Percentiles rank a stretch among this genome's conserved stretches.
phyloP scores from a whole-genome alignment of 2,888 invertebrate species.

The Abrostola triplasia region DNA sequence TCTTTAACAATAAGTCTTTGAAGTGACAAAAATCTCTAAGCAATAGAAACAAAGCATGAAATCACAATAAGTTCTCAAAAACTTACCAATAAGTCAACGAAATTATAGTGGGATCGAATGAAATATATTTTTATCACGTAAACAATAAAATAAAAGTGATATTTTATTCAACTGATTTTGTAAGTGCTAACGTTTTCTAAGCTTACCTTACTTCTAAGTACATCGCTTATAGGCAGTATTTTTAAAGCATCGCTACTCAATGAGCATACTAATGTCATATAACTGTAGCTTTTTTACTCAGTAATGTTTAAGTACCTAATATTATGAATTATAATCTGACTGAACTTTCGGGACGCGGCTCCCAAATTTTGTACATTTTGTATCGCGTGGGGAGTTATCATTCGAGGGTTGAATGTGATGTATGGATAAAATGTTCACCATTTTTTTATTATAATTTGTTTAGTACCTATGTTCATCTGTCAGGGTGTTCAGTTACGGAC shows the following conservation, averaged over 20 bases:
- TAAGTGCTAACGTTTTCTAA: constrained; percentile 70
- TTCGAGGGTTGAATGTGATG: constrained; percentile 59
- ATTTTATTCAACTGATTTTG: constrained; percentile 76
- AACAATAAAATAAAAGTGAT: constrained; percentile 79
- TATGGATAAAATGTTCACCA: constrained; percentile 58
- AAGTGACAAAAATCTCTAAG: constrained; percentile 61
- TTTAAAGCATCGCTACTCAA: constrained; percentile 76
- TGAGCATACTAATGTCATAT: constrained; percentile 71
- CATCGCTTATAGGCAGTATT: constrained; percentile 78
- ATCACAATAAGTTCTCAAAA: constrained; percentile 66
- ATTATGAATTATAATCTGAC: constrained; percentile 75
- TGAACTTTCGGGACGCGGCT: constrained; percentile 70
- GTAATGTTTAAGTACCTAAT: constrained; percentile 67
- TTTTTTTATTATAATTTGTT: constrained; percentile 47
- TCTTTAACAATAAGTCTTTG: constrained; percentile 36
- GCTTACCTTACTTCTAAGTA: constrained; percentile 72
- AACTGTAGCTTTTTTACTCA: constrained; percentile 86
- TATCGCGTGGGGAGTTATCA: constrained; percentile 65
- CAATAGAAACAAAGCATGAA: constrained; percentile 44
- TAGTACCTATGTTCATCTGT: constrained; percentile 34
- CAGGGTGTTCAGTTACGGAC: constrained; percentile 50
- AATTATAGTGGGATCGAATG: constrained; percentile 54
- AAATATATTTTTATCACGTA: constrained; percentile 79
- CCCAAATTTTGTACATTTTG: constrained; percentile 76
- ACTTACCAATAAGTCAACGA: constrained; percentile 62